Base-by-base conservation (phyloP, 2,888 invertebrate genomes). In the Oxystoma pomonae region DNA sequence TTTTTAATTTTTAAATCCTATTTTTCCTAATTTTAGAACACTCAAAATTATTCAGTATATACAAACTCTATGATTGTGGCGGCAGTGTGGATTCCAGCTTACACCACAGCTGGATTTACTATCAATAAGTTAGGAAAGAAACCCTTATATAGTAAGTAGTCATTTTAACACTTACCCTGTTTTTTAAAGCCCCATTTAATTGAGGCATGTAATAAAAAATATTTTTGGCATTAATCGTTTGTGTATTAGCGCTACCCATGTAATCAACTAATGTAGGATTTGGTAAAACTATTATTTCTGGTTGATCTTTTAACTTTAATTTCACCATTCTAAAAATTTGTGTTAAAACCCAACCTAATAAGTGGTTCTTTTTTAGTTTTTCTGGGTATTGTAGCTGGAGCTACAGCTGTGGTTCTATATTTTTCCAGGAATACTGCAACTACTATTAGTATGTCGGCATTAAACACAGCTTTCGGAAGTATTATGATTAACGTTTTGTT, bases 401-500 rank as follows among this genome's bases (percentile, higher is more conserved):
- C 51, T 51, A 9, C 65, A 16, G 70, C 69, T 57, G 56, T 69
- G 51, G 57, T 63, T 16, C 22, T 69, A 51, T 68, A 66, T 62
- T 64, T 66, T 7, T 66, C 88, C 5, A 78, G 75, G 35, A 83
- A 81, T 64, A 78, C 83, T 0, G 67, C 79, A 3, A 77, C 83
- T 0, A 70, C 70, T 1, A 58, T 71, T 9, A 61, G 61, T 9
- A 60, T 74, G 70, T 82, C 87, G 1, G 83, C 88, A 1, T 70
- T 83, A 0, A 84, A 82, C 56, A 77, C 86, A 3, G 82, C 84
- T 0, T 75, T 85, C 64, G 82, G 82, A 0, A 81, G 88, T 65
- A 78, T 90, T 67, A 73, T 83, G 70, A 75, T 85, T 67, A 89
- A 88, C 71, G 76, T 89, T 61, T 74, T 88, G 67, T 77, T 87